phyloP scores from a whole-genome alignment of 2,888 invertebrate genomes.

The Pseudolycoriella hygida region DNA sequence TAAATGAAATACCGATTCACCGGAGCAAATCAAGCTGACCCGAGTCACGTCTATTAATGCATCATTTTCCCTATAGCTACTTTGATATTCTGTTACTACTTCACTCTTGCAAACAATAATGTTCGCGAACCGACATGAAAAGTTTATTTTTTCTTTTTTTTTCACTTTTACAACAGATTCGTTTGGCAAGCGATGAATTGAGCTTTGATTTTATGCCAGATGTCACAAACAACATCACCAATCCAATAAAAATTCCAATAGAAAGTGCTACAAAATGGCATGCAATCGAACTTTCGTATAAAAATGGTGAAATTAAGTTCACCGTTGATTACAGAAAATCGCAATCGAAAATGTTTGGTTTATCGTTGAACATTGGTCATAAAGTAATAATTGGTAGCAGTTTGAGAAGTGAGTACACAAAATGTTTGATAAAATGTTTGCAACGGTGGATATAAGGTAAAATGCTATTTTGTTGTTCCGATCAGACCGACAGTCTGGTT shows the following conservation, averaged over 20 bases:
- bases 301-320: slow-evolving; percentile 52
- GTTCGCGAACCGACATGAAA: no score
- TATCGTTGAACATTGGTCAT: slow-evolving; percentile 49
- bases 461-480: no score
- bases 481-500: slow-evolving; percentile 32
- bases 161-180: slow-evolving; percentile 32
- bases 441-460: no score
- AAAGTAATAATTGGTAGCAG: slow-evolving; percentile 67
- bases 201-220: slow-evolving; percentile 66
- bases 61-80: no score
- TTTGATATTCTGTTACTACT: no score
- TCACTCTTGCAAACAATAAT: no score
- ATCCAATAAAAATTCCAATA: slow-evolving; percentile 64
- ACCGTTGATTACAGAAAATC: slow-evolving; percentile 60
- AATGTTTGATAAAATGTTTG: no score
- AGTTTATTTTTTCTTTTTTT: no score
- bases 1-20: no score
- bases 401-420: slow-evolving; percentile 28
- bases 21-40: no score
- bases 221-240: slow-evolving; percentile 55
- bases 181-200: slow-evolving; percentile 69
- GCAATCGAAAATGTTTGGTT: slow-evolving; percentile 44
- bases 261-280: slow-evolving; percentile 69
- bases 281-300: slow-evolving; percentile 59
- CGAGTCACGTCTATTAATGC: no score